Evolutionary conservation across 92 coral and sea anemone genomes (phyloP).

Genomic region (Umimayanthus kanabou): DNA sequence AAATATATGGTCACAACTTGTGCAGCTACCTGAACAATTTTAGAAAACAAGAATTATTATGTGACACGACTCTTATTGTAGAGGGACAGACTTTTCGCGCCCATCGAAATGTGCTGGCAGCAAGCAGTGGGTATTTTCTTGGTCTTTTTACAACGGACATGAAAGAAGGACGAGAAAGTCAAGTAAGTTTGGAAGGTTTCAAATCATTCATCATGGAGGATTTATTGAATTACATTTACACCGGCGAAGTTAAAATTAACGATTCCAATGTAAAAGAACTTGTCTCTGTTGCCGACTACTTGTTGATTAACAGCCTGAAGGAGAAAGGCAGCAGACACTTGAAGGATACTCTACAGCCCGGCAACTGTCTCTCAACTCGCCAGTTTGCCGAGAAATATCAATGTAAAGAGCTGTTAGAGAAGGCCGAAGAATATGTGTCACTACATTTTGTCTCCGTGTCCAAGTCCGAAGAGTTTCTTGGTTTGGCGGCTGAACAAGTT

Average conservation of each 20-base stretch:
- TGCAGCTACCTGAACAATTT: slow-evolving; percentile 70
- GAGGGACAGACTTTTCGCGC: slow-evolving; percentile 82
- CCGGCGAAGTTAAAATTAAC: slow-evolving; percentile 76
- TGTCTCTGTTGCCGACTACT: slow-evolving; percentile 87
- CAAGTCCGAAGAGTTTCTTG: slow-evolving; percentile 81
- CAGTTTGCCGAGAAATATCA: slow-evolving; percentile 87
- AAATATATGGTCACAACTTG: slow-evolving; percentile 56
- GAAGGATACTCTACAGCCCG: slow-evolving; percentile 69
- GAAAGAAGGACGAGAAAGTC: slow-evolving; percentile 68
- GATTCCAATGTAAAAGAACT: slow-evolving; percentile 83
- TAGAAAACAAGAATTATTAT: slow-evolving; percentile 75
- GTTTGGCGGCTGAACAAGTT: slow-evolving; percentile 62
- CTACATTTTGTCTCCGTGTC: slow-evolving; percentile 85
- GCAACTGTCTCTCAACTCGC: slow-evolving; percentile 84
- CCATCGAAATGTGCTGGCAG: slow-evolving; percentile 88
- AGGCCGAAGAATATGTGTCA: slow-evolving; percentile 71
- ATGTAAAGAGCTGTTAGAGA: slow-evolving; percentile 68
- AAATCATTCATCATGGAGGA: slow-evolving; percentile 80
- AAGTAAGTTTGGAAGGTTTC: slow-evolving; percentile 65
- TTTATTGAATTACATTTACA: slow-evolving; percentile 80
- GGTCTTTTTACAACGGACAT: slow-evolving; percentile 89
- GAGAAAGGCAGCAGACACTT: slow-evolving; percentile 75
- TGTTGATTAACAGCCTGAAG: slow-evolving; percentile 75
- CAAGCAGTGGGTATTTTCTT: slow-evolving; percentile 85
- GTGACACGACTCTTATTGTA: slow-evolving; percentile 77